phyloP scores from a whole-genome alignment of 2,113 vertebrate genomes.

The Oncorhynchus gorbuscha region DNA sequence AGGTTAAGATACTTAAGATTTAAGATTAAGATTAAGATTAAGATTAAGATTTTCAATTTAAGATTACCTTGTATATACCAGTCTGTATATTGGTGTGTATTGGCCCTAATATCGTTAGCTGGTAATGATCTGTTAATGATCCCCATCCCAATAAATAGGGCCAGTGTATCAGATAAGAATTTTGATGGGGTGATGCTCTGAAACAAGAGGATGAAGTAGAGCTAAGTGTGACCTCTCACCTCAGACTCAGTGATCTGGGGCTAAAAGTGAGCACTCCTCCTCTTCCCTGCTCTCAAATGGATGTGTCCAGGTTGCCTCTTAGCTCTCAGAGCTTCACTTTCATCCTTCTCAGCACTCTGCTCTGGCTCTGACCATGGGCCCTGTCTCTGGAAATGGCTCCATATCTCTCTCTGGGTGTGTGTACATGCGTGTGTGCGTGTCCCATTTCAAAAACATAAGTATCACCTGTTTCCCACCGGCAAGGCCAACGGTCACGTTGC shows the following conservation, averaged over 20 bases:
- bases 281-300: background rate
- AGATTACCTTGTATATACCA: slow-evolving; percentile 12
- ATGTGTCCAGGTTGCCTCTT: background rate
- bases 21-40: too few species aligned
- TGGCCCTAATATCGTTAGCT: slow-evolving; percentile 7
- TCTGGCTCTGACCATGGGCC: background rate
- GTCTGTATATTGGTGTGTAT: background rate
- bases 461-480: too few species aligned
- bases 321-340: background rate
- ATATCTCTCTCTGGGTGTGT: background rate
- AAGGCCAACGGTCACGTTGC: too few species aligned
- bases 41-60: too few species aligned
- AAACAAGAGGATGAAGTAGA: background rate
- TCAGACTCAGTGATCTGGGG: slow-evolving; percentile 6
- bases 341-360: background rate
- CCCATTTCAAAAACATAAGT: too few species aligned
- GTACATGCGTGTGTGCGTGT: too few species aligned
- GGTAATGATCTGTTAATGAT: slow-evolving; percentile 19
- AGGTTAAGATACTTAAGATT: too few species aligned
- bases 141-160: background rate
- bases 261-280: background rate
- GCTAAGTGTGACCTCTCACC: slow-evolving; percentile 2
- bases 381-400: too few species aligned
- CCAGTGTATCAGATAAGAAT: background rate
- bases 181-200: background rate